Conservation (phyloP, 2,888 invertebrate species). For the Cistogaster globosa region DNA sequence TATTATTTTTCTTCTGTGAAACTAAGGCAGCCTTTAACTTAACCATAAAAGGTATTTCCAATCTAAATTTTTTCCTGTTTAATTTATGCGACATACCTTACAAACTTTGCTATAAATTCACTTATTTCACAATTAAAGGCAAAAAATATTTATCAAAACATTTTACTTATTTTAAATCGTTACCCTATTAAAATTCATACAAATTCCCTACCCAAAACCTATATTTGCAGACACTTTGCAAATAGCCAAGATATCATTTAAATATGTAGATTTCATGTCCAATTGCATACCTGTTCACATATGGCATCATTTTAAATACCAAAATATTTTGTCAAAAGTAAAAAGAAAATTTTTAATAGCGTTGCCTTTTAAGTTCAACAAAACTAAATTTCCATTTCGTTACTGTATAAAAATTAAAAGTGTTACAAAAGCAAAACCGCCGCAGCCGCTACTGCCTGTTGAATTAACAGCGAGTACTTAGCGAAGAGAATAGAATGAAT, state of each 20-base stretch:
- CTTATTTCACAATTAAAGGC: neutral
- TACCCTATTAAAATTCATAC: conserved; percentile 17
- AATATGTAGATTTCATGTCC: conserved; percentile 22
- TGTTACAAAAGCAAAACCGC: conserved; percentile 53
- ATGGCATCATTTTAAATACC: conserved; percentile 50
- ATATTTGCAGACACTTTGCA: conserved; percentile 16
- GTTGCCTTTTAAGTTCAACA: conserved; percentile 36
- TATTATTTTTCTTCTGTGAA: too few relatives aligned
- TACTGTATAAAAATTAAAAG: conserved; percentile 64
- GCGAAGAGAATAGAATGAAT: neutral
- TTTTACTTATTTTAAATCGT: conserved; percentile 2
- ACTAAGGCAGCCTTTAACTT: too few relatives aligned
- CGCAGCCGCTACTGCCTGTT: neutral
- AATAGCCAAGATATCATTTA: conserved; percentile 15
- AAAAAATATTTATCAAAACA: neutral
- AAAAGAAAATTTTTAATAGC: neutral
- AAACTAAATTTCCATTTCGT: conserved; percentile 59
- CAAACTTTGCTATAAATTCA: neutral
- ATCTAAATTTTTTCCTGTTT: too few relatives aligned
- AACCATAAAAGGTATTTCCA: too few relatives aligned
- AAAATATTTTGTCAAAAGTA: conserved; percentile 33
- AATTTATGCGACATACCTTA: neutral
- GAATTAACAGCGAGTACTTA: conserved; percentile 1
- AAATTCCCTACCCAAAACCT: conserved; percentile 3
- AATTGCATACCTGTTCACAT: conserved; percentile 14